Evolutionary conservation across 2,113 vertebrate genomes (phyloP), one percentile per base, ranked within the genome.

Genomic region (Dissostichus mawsoni): DNA sequence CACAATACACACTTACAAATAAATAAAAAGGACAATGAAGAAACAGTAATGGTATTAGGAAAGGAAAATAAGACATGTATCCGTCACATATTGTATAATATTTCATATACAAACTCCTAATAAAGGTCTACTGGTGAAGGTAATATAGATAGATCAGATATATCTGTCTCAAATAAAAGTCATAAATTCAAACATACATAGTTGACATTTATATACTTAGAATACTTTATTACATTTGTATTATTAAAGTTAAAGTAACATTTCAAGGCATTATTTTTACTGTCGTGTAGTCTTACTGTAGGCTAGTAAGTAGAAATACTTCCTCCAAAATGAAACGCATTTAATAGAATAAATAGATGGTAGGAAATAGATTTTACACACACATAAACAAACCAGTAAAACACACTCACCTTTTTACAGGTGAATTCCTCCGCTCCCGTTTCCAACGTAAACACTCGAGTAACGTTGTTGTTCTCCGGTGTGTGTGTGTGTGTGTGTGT

Each of bases 401-500:
- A 41, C 36, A 36, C 36, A 41, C 36, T 41, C 8, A 8, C 36
- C 36, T 41, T 41, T 41, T 81, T 23, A 5, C n/a, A 14, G 41
- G 7, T 47, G 74, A 59, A n/a, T 74, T 51, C 56, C 56, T 25
- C n/a, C n/a, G 16, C 20, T 50, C 86, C 29, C 18, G 58, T 33
- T 53, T 53, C 58, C 56, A 59, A n/a, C 63, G 68, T 84, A 66
- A 86, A 84, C 85, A 77, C 72, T 7, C 61, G 69, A 83, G 82
- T 55, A 76, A 57, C 23, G 17, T 57, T 33, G 47, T 72, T 29
- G 29, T 29, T 29, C 29, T 29, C 29, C 29, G 29, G 51, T 59
- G 61, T 20, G 61, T 25, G 23, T 17, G 76, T 33, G 76, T 41
- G 36, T 57, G 48, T 7, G 11, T 18, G 65, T 13, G 50, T 13